These are phyloP conservation scores for Bellardia pandia DNA, from an alignment of 2,888 invertebrate species.

Conservation along the genomic window DNA sequence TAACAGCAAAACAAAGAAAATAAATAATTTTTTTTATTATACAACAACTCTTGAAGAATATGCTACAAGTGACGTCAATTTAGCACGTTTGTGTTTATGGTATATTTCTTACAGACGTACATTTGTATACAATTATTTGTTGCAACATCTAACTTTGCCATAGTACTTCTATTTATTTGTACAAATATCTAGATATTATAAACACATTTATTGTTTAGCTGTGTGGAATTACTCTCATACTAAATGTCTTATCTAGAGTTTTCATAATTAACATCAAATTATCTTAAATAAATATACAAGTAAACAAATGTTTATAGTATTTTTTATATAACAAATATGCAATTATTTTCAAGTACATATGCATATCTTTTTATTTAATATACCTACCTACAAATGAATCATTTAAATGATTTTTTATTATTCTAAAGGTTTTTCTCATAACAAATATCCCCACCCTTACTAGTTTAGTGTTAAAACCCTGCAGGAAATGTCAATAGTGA, in stretches of 20 bases:
- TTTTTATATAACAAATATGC: neutral
- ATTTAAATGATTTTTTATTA: neutral
- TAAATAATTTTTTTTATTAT: slow-evolving; percentile 1
- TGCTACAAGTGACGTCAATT: slow-evolving; percentile 55
- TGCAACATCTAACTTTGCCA: neutral
- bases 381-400: neutral
- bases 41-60: slow-evolving; percentile 19
- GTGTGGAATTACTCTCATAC: neutral
- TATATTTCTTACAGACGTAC: neutral
- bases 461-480: neutral
- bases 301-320: neutral
- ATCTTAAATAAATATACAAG: neutral
- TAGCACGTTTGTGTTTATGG: slow-evolving; percentile 23
- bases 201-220: too few relatives aligned
- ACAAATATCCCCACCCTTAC: neutral
- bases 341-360: neutral
- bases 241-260: neutral
- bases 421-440: too few relatives aligned
- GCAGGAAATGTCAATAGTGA: too few relatives aligned
- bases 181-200: too few relatives aligned
- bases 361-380: neutral
- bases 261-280: neutral
- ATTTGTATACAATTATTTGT: neutral
- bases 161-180: neutral
- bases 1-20: neutral